Base-by-base conservation (phyloP, 2,797 vertebrate genomes). In the Urophycis tenuis region DNA sequence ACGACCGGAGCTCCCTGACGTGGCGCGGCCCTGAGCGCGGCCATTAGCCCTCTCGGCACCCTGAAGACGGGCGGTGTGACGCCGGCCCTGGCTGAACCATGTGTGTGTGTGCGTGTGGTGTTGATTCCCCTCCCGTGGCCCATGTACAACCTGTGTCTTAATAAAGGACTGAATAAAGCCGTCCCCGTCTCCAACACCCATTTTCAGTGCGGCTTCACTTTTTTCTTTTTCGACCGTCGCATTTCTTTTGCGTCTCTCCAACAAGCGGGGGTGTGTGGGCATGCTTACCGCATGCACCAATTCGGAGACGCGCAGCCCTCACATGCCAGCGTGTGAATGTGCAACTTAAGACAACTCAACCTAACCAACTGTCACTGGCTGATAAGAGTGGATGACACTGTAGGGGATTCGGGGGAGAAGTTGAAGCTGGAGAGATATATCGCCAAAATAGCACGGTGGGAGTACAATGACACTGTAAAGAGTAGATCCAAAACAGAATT, bases 1-100 rank as follows among this genome's bases (percentile, higher is more conserved):
- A 95, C 97, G 91, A 92, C 96, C 88, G 88, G 93, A 95, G 80
- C 79, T 75, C 77, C 53, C 25, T 53, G 77, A 36, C 73, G 70
- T 39, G 34, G 72, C 22, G 72, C 84, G 25, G 74, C 35, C 82
- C 82, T 84, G 81, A 75, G 81, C 77, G 75, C 75, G 75, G 79
- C 82, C 78, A 36, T 81, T 14, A 53, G 81, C 81, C 81, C 34
- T 39, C 70, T 76, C 71, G 41, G 64, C 64, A 71, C 74, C 72
- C 53, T 74, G 31, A 81, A 39, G 77, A 82, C 34, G 49, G 82
- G 60, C 79, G 79, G 74, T 70, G 74, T 75, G 36, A 78, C 77
- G 72, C 29, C 73, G 69, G 14, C 60, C 80, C 78, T 36, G 64
- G 32, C 73, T 64, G 75, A 78, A 79, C 78, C 76, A 81, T 84